Base-by-base conservation (phyloP, 2,113 vertebrate genomes). In the Sinocyclocheilus anophthalmus region DNA sequence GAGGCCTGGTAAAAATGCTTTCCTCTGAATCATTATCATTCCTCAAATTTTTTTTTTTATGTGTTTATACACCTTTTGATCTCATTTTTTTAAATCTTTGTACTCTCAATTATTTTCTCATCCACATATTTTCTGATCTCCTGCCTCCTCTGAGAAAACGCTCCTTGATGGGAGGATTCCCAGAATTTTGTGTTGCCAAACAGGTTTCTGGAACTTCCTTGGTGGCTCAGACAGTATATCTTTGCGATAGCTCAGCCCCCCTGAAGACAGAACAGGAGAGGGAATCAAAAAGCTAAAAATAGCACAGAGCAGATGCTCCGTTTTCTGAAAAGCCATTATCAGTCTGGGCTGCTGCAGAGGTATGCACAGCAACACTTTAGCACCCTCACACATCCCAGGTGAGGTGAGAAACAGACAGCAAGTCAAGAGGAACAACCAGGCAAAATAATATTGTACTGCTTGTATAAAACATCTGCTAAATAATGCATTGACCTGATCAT, bases 241-340 rank as follows among this genome's bases (percentile, higher is more conserved):
- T 89, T 76, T 16, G 61, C 3, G 77, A 75, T 83, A 42, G 65
- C 77, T 83, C 76, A 67, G 78, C 84, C 69, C 72, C 78, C 73
- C 84, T 79, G 70, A 85, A 83, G 85, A 87, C 85, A 70, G 69
- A 78, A 69, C 65, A 48, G 78, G 73, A 84, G 73, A 55, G 76
- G 80, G 87, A 87, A 85, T 80, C 84, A 87, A 85, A 69, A 24
- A 37, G 45, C 79, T 87, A 90, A 87, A 90, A 90, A 90, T 90
- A 90, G 85, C 63, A 67, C 13, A 50, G 42, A 78, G 65, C 85
- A 90, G 89, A 87, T 85, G 89, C 83, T 87, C 65, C 53, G 76
- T 81, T 87, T 83, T 85, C 85, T 85, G 85, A 86, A 89, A 81
- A 90, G 87, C 87, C 85, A 87, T 90, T 90, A 90, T 88, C 89